Percentiles rank a stretch among this genome's conserved stretches.
phyloP scores from a whole-genome alignment of 2,888 invertebrate species.

The Drosophila peninsularis region DNA sequence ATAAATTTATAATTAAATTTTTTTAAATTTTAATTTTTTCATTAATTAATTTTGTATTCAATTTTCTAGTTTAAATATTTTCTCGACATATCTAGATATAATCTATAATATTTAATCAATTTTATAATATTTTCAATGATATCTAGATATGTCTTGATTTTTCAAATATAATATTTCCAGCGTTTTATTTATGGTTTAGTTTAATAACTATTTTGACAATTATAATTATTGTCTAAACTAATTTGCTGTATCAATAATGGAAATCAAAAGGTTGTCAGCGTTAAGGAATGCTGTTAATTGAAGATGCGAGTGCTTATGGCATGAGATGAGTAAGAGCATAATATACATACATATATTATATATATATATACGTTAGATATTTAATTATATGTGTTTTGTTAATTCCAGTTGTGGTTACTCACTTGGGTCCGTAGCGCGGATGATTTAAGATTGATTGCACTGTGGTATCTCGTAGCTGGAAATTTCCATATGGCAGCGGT shows the following conservation, averaged over 20 bases:
- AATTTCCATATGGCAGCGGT: constrained; percentile 96
- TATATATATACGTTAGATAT: too few species aligned
- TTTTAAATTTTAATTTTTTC: too few species aligned
- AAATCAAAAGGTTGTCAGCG: constrained; percentile 17
- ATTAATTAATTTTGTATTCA: too few species aligned
- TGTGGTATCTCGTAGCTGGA: constrained; percentile 95
- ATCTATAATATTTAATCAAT: too few species aligned
- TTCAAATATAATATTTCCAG: neutral
- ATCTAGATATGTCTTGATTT: too few species aligned
- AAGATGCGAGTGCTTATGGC: constrained; percentile 10
- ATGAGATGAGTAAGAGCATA: constrained; percentile 10
- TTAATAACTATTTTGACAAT: neutral
- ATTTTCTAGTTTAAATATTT: too few species aligned
- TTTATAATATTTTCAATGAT: too few species aligned
- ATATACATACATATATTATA: neutral
- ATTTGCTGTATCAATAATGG: neutral
- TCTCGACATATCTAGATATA: too few species aligned
- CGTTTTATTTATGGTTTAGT: neutral
- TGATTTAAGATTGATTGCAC: constrained; percentile 94
- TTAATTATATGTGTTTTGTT: too few species aligned
- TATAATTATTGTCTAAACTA: neutral
- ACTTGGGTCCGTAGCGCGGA: constrained; percentile 95
- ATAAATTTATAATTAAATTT: too few species aligned
- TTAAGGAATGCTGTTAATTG: constrained; percentile 46
- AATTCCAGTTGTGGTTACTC: constrained; percentile 83